Percentiles rank a stretch among this genome's conserved stretches.
Evolutionary conservation across 2,113 vertebrate genomes (phyloP).

Genomic region (Cryptomyrus ogoouensis): DNA sequence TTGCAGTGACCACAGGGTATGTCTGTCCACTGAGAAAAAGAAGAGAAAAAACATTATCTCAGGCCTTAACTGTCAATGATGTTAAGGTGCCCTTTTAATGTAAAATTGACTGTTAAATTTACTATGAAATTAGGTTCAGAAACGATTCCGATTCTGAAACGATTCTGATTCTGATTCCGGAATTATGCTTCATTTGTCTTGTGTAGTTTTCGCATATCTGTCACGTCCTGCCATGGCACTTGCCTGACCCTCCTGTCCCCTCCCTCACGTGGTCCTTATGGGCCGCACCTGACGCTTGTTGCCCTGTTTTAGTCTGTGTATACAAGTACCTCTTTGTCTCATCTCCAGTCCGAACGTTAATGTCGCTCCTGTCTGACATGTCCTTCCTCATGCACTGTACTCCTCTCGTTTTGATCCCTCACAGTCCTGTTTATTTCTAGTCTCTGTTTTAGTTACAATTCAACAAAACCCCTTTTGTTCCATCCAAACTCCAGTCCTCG

Average conservation of each 20-base stretch:
- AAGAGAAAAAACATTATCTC: neutral
- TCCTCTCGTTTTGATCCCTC: too few species aligned
- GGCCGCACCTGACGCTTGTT: neutral
- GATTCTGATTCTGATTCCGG: neutral
- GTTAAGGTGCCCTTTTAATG: neutral
- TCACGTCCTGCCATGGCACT: neutral
- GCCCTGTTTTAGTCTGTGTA: too few species aligned
- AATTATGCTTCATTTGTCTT: neutral
- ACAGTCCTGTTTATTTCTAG: too few species aligned
- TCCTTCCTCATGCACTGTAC: too few species aligned
- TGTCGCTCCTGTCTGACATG: too few species aligned
- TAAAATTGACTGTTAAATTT: neutral
- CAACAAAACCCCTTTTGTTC: neutral
- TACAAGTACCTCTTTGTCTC: too few species aligned
- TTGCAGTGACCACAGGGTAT: neutral
- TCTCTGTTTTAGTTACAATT: neutral
- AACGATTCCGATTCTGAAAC: neutral
- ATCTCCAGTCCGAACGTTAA: too few species aligned
- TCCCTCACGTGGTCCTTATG: neutral
- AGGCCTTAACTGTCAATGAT: neutral
- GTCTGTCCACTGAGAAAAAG: neutral
- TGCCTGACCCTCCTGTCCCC: neutral
- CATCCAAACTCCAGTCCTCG: neutral
- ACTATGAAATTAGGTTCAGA: neutral
- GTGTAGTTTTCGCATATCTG: neutral